Conservation (phyloP, 30 jellyfish, hydroid and myxozoan genomes). For the Haliclystus octoradiatus region DNA sequence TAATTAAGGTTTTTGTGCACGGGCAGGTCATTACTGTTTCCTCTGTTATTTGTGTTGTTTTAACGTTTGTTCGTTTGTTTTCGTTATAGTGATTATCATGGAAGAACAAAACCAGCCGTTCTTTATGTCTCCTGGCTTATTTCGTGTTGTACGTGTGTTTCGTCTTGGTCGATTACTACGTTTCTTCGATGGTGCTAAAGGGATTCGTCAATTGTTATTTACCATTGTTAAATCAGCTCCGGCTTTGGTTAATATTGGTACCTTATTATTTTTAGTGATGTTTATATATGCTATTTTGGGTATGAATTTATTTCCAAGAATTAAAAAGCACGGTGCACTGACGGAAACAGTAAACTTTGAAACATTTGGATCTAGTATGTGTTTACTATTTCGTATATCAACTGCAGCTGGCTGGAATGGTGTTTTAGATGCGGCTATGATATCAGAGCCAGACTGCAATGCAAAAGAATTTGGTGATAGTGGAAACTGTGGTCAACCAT, state of each 20-base stretch:
- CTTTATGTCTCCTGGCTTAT: slow-evolving; percentile 83
- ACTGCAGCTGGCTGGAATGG: slow-evolving; percentile 99
- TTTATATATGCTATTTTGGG: slow-evolving; percentile 90
- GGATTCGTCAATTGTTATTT: slow-evolving; percentile 73
- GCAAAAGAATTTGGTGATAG: slow-evolving; percentile 11
- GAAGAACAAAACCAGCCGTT: slow-evolving; percentile 36
- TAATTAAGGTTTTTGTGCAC: too few relatives aligned
- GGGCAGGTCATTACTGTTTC: too few relatives aligned
- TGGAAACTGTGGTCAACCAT: slow-evolving; percentile 62
- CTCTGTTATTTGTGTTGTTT: too few relatives aligned
- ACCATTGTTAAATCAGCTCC: slow-evolving; percentile 97
- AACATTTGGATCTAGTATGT: slow-evolving; percentile 92
- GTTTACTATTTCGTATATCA: slow-evolving; percentile 80
- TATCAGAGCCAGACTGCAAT: slow-evolving; percentile 74
- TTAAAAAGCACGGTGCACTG: slow-evolving; percentile 61
- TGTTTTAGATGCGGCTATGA: slow-evolving; percentile 86
- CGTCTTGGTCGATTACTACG: slow-evolving; percentile 96
- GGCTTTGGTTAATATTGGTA: slow-evolving; percentile 82
- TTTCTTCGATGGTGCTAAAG: slow-evolving; percentile 90
- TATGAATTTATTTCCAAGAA: slow-evolving; percentile 64
- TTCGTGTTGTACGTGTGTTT: slow-evolving; percentile 88
- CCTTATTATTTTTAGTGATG: slow-evolving; percentile 75
- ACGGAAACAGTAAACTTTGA: slow-evolving; percentile 68
- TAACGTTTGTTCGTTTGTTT: slow-evolving; percentile 3
- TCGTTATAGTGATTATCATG: slow-evolving; percentile 52